These are phyloP conservation scores for Scaptomyza caliginosa DNA, from an alignment of 2,888 invertebrate genomes.

Conservation along the genomic window DNA sequence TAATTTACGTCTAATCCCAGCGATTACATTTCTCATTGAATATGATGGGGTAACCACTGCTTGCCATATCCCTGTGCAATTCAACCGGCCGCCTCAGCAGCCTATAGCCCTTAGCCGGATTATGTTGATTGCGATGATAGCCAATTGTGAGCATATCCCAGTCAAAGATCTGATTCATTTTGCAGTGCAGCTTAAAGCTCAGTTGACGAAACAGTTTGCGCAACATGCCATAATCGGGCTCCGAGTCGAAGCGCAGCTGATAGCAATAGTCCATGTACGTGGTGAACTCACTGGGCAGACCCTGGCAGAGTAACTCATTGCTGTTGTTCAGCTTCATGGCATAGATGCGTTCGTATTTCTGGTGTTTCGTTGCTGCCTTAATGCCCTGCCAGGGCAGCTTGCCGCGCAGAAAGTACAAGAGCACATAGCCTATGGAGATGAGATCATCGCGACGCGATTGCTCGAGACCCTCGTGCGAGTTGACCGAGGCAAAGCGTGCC, in stretches of 20 bases:
- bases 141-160: constrained; percentile 99
- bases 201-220: constrained; percentile 96
- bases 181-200: constrained; percentile 96
- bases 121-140: constrained; percentile 73
- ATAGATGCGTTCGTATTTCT: constrained; percentile 99
- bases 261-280: constrained; percentile 98
- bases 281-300: constrained; percentile 93
- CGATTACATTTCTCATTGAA: constrained; percentile 31
- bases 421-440: constrained; percentile 98
- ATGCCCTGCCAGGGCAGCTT: constrained; percentile 99
- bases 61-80: constrained; percentile 28
- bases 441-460: constrained; percentile 98
- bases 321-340: constrained; percentile 99
- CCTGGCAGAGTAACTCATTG: constrained; percentile 89
- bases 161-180: constrained; percentile 98
- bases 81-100: neutral
- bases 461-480: constrained; percentile 98
- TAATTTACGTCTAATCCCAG: neutral
- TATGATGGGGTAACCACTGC: constrained; percentile 51
- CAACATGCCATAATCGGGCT: constrained; percentile 97
- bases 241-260: constrained; percentile 96
- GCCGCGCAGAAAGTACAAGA: constrained; percentile 99
- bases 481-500: constrained; percentile 95
- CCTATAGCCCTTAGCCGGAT: constrained; percentile 33
- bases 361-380: constrained; percentile 97